Evolutionary conservation across 2,113 vertebrate genomes (phyloP).

Genomic region (Pseudorasbora parva): DNA sequence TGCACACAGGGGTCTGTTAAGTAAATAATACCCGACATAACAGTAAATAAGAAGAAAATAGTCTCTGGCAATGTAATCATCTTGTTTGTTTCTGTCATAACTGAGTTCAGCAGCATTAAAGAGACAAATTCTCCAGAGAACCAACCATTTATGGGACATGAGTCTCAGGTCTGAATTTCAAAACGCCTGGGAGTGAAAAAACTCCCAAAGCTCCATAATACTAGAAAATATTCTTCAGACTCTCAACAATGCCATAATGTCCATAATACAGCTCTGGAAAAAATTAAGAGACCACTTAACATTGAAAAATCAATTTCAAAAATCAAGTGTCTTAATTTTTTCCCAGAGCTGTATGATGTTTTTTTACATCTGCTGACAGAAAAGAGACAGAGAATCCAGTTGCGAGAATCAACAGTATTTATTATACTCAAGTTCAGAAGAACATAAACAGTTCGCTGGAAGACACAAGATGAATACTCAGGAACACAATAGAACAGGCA

Average conservation of each 20-base stretch:
- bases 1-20: slow-evolving; percentile 8
- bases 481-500: no score
- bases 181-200: not conserved
- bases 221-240: not conserved
- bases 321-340: no score
- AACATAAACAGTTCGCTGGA: no score
- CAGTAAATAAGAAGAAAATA: slow-evolving; percentile 29
- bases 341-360: no score
- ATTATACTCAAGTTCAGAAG: no score
- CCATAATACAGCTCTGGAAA: no score
- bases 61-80: slow-evolving; percentile 8
- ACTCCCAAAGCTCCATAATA: slow-evolving; percentile 1
- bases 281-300: no score
- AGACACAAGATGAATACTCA: no score
- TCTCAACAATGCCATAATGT: not conserved
- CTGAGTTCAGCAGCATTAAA: not conserved
- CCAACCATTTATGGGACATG: slow-evolving; percentile 9
- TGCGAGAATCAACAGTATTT: no score
- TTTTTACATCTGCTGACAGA: no score
- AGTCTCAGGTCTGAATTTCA: not conserved
- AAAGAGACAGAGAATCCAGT: no score
- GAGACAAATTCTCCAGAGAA: slow-evolving; percentile 1
- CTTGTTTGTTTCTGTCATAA: not conserved
- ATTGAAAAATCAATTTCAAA: no score
- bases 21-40: not conserved